Evolutionary conservation across 2,888 invertebrate genomes (phyloP).

Genomic region (Spatulosminthurus flaviceps): DNA sequence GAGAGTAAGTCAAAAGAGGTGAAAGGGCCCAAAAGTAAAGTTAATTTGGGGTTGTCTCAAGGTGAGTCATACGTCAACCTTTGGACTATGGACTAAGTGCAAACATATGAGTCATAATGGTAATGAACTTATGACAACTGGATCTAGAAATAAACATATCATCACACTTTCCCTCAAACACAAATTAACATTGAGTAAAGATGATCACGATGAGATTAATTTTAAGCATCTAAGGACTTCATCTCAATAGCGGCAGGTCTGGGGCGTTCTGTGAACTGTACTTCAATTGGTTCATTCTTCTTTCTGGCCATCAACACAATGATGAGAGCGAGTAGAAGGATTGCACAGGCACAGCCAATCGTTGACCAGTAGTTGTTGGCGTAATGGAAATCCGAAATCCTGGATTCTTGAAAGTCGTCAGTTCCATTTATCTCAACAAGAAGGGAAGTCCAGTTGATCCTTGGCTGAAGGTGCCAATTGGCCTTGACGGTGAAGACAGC

Average conservation of each 20-base stretch:
- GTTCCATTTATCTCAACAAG: background rate
- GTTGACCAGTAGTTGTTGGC: background rate
- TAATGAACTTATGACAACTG: no score
- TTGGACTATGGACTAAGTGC: no score
- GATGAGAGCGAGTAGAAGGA: no score
- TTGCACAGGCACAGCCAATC: background rate
- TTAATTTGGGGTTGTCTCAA: no score
- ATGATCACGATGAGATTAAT: background rate
- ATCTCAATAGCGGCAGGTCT: background rate
- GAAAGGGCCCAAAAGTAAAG: no score
- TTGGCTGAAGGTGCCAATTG: conserved; percentile 49
- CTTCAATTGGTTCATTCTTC: no score
- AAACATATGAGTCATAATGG: no score
- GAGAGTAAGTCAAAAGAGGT: no score
- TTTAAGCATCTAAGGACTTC: background rate
- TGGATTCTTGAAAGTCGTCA: background rate
- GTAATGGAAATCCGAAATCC: background rate
- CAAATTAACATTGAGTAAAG: background rate
- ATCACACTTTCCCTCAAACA: conserved; percentile 32
- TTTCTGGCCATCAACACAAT: no score
- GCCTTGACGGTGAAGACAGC: conserved; percentile 36
- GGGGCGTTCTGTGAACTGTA: no score
- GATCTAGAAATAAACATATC: background rate
- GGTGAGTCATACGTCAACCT: no score
- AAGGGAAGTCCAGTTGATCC: conserved; percentile 15